Evolutionary conservation across 2,888 invertebrate genomes (phyloP).

Genomic region (Euzophera pinguis): DNA sequence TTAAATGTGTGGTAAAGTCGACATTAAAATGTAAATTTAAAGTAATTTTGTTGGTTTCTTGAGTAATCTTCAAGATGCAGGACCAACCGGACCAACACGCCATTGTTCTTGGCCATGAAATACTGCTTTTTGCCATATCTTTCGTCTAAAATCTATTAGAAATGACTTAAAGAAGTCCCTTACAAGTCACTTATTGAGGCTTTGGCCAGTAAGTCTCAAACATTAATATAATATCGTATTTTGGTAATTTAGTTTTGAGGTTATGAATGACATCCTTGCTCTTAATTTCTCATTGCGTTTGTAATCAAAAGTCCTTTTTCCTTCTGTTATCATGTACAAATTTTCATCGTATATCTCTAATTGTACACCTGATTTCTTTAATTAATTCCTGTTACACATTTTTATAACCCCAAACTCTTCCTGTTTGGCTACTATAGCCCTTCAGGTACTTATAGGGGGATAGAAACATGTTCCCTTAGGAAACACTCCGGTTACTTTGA

Average conservation of each 20-base stretch:
- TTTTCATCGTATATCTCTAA: too few species aligned
- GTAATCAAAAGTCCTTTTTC: too few species aligned
- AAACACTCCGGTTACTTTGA: constrained; percentile 43
- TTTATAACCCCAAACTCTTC: constrained; percentile 58
- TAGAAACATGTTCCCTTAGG: constrained; percentile 55
- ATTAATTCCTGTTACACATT: not conserved
- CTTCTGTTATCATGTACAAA: too few species aligned
- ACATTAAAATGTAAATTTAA: not conserved
- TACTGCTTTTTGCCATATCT: too few species aligned
- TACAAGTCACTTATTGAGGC: too few species aligned
- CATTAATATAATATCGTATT: not conserved
- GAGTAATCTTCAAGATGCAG: not conserved
- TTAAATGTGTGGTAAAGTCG: not conserved
- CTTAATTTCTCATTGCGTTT: not conserved
- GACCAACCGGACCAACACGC: too few species aligned
- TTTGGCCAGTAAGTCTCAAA: too few species aligned
- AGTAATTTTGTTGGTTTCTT: not conserved
- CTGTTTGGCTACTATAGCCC: constrained; percentile 39
- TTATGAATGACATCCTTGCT: not conserved
- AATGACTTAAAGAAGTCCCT: too few species aligned
- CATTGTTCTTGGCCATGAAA: too few species aligned
- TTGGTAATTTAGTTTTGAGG: not conserved
- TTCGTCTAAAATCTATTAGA: too few species aligned
- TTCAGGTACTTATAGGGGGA: constrained; percentile 56
- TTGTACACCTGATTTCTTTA: too few species aligned